These are phyloP conservation scores for Scyliorhinus canicula DNA, from an alignment of 2,797 vertebrate species.

Conservation along the genomic window DNA sequence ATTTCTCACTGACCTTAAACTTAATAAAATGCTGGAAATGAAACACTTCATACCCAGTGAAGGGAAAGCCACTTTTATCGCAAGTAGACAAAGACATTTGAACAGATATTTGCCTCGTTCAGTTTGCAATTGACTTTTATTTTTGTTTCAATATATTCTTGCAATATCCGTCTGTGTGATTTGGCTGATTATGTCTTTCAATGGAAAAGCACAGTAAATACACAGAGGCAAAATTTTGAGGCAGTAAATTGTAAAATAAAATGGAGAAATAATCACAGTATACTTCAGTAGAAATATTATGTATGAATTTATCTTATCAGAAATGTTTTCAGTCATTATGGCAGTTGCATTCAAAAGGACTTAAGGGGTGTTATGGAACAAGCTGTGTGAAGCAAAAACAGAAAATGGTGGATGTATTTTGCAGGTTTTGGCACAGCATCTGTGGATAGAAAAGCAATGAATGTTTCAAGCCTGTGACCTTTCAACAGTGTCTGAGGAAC, in stretches of 20 bases:
- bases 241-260: neutral
- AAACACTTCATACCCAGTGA: neutral
- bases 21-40: neutral
- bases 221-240: neutral
- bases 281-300: neutral
- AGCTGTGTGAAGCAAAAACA: neutral
- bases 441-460: neutral
- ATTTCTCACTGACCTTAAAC: neutral
- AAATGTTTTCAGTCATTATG: neutral
- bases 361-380: neutral
- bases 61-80: no score
- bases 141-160: neutral
- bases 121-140: neutral
- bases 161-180: neutral
- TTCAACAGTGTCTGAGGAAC: neutral
- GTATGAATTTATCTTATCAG: neutral
- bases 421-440: neutral
- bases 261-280: neutral
- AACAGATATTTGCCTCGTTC: neutral
- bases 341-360: neutral
- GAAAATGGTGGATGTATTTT: neutral
- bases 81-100: neutral
- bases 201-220: neutral
- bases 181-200: neutral
- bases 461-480: no score